Base-by-base conservation (phyloP, 2,797 vertebrate genomes). In the Tauraco hartlaubi region DNA sequence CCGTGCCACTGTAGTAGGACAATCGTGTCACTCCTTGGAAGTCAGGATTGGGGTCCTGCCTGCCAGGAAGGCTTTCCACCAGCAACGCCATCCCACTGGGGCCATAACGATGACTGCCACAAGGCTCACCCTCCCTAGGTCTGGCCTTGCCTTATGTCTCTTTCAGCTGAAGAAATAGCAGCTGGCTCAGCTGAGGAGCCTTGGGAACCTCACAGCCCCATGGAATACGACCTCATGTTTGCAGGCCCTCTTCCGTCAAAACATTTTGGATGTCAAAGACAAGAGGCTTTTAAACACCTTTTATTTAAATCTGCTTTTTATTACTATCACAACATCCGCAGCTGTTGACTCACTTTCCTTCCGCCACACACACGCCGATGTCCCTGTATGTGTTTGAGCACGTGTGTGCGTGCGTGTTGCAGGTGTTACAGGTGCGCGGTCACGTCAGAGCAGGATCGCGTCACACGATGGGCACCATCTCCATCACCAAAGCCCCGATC, bases 341-440 rank as follows among this genome's bases (percentile, higher is more conserved):
- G 12, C 22, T 76, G 15, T n/a, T 39, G 16, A 9, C 29, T 84
- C 33, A 1, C 18, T 41, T 62, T 48, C n/a, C 7, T 84, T 22
- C 48, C 41, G 55, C 26, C 13, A 17, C 35, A 7, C 0, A 0
- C 2, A 6, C 0, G 9, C 18, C 12, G 41, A 8, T 3, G 22
- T 43, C 55, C 35, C 28, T 7, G 0, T 2, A 5, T 14, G 13
- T 19, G 25, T 9, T 28, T 20, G 12, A 18, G 41, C 6, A 3
- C 8, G 9, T 1, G 16, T 2, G 11, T 15, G 41, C 17, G 8
- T 51, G 35, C 9, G 6, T 6, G 3, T 31, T 28, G 35, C 59
- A 29, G 25, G 16, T 19, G 51, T 37, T 62, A 12, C 20, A 28
- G 9, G 33, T 12, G 31, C 29, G 37, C 6, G 2, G 9, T 28